These are phyloP conservation scores for Contarinia nasturtii DNA, from an alignment of 1,140 invertebrate genomes.

Conservation along the genomic window DNA sequence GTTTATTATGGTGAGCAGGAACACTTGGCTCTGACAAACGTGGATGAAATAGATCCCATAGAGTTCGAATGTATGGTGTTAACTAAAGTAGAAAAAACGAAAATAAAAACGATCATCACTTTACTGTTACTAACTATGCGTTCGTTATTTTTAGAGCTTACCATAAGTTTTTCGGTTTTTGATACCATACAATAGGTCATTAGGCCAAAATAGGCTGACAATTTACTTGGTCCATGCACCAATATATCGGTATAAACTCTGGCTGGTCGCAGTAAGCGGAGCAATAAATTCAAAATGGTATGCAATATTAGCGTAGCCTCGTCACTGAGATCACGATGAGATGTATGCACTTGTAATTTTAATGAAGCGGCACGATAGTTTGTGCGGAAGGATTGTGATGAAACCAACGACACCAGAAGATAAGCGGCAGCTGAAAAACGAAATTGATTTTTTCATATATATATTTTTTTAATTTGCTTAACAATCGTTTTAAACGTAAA, in stretches of 20 bases:
- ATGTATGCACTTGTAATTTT: conserved; percentile 10
- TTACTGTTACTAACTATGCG: no score
- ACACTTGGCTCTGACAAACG: conserved; percentile 88
- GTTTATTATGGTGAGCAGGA: conserved; percentile 87
- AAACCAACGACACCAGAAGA: conserved; percentile 71
- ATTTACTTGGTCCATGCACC: conserved; percentile 72
- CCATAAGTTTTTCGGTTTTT: conserved; percentile 81
- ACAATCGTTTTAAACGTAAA: no score
- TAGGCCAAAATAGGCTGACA: conserved; percentile 79
- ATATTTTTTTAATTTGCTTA: no score
- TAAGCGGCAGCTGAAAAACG: conserved; percentile 52
- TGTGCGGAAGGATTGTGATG: conserved; percentile 70
- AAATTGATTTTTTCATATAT: conserved; percentile 4
- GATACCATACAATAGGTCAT: conserved; percentile 79
- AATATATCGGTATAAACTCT: conserved; percentile 68
- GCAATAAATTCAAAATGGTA: conserved; percentile 62
- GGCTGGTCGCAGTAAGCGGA: conserved; percentile 58
- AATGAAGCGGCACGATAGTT: conserved; percentile 40
- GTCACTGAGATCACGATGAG: conserved; percentile 27
- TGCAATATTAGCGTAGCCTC: conserved; percentile 66
- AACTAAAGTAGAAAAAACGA: conserved; percentile 33
- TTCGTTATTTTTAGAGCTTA: conserved; percentile 25
- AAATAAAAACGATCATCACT: conserved; percentile 5
- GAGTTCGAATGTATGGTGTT: conserved; percentile 70
- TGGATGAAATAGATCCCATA: conserved; percentile 88